Conservation (phyloP, 1,140 invertebrate genomes). For the Cyclina sinensis region DNA sequence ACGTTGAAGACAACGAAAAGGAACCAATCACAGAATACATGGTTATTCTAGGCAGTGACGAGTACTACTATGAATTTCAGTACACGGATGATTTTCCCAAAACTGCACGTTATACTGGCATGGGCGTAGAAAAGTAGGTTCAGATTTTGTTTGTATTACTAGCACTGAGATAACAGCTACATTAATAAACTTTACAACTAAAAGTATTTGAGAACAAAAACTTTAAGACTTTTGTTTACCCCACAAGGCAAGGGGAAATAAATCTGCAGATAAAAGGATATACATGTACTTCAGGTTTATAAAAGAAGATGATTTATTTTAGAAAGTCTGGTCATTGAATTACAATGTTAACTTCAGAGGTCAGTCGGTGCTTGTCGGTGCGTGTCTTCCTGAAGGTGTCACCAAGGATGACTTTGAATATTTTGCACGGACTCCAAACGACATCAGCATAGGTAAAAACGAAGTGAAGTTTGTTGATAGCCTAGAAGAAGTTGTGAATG, state of each 20-base stretch:
- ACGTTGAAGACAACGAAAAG: not conserved
- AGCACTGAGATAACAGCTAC: no score
- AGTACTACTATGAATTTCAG: conserved; percentile 3
- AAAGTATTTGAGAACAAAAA: no score
- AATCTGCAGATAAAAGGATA: no score
- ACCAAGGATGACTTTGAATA: not conserved
- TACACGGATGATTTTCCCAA: not conserved
- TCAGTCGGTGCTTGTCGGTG: conserved; percentile 1
- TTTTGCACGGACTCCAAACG: not conserved
- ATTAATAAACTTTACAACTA: no score
- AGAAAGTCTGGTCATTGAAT: no score
- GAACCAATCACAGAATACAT: not conserved
- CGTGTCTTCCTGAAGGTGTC: conserved; percentile 16
- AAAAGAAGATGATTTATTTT: no score
- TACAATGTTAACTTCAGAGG: no score
- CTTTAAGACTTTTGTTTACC: no score
- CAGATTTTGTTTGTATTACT: no score
- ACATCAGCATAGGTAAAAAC: not conserved
- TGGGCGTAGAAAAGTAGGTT: not conserved
- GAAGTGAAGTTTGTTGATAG: not conserved
- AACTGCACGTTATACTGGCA: not conserved
- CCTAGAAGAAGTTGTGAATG: not conserved
- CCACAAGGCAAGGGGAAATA: no score
- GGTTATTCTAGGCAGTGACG: not conserved
- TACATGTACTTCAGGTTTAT: no score